Conservation (phyloP, 2,888 invertebrate species). For the Andrena dorsata region DNA sequence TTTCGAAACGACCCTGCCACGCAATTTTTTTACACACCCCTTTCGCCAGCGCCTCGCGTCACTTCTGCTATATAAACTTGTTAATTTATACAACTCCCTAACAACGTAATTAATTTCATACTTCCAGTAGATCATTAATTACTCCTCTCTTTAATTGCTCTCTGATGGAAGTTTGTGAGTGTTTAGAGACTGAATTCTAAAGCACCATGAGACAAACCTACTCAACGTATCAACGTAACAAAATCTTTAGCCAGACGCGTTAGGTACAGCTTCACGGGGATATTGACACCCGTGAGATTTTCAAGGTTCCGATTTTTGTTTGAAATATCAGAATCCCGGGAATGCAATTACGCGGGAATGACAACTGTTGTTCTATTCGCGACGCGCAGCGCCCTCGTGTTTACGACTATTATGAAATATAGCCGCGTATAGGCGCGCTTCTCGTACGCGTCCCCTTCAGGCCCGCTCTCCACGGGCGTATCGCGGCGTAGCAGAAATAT, state of each 20-base stretch:
- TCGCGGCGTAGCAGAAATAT: slow-evolving; percentile 72
- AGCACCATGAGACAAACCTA: slow-evolving; percentile 14
- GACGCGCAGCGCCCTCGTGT: slow-evolving; percentile 12
- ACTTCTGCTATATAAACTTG: not conserved
- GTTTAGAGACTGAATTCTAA: slow-evolving; percentile 40
- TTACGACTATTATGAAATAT: slow-evolving; percentile 43
- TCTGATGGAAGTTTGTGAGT: slow-evolving; percentile 8
- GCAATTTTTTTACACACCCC: not conserved
- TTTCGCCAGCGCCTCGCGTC: not conserved
- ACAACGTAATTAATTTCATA: slow-evolving; percentile 41
- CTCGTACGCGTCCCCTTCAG: slow-evolving; percentile 11
- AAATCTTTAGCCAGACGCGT: not conserved
- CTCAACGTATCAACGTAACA: not conserved
- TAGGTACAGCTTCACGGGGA: not conserved
- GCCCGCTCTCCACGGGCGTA: slow-evolving; percentile 51
- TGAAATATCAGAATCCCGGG: not conserved
- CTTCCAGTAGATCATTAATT: slow-evolving; percentile 36
- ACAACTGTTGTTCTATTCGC: slow-evolving; percentile 31
- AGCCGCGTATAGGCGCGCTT: not conserved
- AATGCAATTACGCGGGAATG: slow-evolving; percentile 20
- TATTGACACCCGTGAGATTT: not conserved
- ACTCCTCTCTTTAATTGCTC: not conserved
- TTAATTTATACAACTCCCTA: not conserved
- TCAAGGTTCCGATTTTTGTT: not conserved
- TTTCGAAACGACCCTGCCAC: slow-evolving; percentile 6